Evolutionary conservation across 2,113 vertebrate genomes (phyloP).

Genomic region (Pongo pygmaeus): DNA sequence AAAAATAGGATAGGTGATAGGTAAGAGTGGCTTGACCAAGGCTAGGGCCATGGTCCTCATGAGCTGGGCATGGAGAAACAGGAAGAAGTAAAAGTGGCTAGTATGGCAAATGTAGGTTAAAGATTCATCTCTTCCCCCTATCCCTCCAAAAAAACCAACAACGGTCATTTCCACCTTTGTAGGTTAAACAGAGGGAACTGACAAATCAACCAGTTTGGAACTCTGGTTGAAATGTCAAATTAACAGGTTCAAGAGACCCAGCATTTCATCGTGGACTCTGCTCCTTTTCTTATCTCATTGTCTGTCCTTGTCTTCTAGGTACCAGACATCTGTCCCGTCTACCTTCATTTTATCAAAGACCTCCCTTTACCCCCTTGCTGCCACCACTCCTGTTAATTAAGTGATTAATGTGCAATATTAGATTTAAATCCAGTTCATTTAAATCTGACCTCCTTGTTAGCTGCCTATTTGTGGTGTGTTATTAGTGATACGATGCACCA

Average conservation of each 20-base stretch:
- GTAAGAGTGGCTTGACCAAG: accelerated
- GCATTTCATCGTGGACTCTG: neutral
- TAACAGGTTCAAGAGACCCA: neutral
- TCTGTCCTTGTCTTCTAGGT: neutral
- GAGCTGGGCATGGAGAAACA: neutral
- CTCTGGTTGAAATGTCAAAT: neutral
- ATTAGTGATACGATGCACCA: accelerated
- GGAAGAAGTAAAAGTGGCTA: neutral
- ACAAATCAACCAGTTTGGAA: neutral
- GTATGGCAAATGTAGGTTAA: too few species aligned
- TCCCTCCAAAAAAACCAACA: neutral
- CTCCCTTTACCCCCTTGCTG: neutral
- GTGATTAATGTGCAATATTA: neutral
- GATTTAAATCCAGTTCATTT: neutral
- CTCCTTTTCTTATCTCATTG: neutral
- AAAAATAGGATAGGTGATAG: too few species aligned
- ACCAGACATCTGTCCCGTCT: accelerated
- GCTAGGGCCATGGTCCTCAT: neutral
- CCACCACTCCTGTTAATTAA: neutral
- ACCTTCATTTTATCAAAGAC: neutral
- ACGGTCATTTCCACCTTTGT: neutral
- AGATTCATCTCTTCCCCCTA: neutral
- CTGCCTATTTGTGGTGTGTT: neutral
- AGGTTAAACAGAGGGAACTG: neutral
- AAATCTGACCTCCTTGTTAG: neutral